A percentile compares a stretch with the other conserved stretches of the same genome.
Conservation (phyloP, 2,113 vertebrate genomes). For the Dromas ardeola region DNA sequence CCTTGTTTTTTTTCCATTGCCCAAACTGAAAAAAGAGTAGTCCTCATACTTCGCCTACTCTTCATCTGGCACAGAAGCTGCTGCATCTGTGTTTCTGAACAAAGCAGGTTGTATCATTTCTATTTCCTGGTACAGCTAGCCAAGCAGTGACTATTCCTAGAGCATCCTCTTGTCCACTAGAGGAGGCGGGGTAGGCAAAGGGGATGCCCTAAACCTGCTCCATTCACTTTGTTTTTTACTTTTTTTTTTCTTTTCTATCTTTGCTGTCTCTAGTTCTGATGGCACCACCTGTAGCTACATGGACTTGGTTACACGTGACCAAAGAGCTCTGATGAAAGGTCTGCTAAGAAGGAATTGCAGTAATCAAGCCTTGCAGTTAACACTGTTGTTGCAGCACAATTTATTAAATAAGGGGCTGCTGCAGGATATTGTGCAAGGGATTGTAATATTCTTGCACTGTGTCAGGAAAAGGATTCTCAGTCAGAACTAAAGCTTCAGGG, state of each 20-base stretch:
- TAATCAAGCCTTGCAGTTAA: conserved; percentile 1
- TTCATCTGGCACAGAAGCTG: not conserved
- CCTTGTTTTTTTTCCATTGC: not conserved
- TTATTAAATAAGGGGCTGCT: conserved; percentile 10
- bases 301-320: not conserved
- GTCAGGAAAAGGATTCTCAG: not conserved
- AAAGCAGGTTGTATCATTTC: not conserved
- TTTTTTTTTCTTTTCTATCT: not conserved
- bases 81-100: not conserved
- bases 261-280: not conserved
- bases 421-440: conserved; percentile 46
- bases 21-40: not conserved
- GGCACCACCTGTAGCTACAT: not conserved
- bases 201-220: not conserved
- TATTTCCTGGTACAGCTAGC: not conserved
- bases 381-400: not conserved
- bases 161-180: not conserved
- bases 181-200: not conserved
- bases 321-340: conserved; percentile 16
- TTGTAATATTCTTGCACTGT: not conserved
- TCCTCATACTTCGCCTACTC: rapidly evolving
- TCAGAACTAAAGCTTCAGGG: not conserved
- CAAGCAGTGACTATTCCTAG: not conserved
- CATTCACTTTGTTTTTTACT: not conserved
- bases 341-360: not conserved